These are phyloP conservation scores for Choristoneura rosaceana DNA, from an alignment of 2,888 invertebrate species.

Conservation along the genomic window DNA sequence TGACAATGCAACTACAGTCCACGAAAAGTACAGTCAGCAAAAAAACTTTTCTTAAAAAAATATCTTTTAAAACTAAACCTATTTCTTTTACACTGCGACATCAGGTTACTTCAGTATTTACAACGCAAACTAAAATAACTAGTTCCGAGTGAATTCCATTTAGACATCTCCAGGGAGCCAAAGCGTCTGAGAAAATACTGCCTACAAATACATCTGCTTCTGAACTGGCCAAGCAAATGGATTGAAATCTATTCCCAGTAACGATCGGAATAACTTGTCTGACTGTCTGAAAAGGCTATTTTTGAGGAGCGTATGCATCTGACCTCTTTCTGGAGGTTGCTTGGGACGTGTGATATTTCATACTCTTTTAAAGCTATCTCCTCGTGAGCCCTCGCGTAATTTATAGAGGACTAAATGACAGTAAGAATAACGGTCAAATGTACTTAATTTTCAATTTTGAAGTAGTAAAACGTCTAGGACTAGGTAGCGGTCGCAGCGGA, in stretches of 20 bases:
- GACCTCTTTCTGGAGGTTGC: slow-evolving; percentile 6
- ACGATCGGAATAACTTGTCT: slow-evolving; percentile 33
- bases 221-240: slow-evolving; percentile 37
- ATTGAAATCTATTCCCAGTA: slow-evolving; percentile 39
- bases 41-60: no score
- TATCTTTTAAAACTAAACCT: no score
- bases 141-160: slow-evolving; percentile 16
- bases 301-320: slow-evolving; percentile 21
- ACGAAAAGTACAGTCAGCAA: no score
- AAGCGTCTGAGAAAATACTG: slow-evolving; percentile 29
- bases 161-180: slow-evolving; percentile 18
- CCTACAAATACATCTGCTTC: slow-evolving; percentile 25
- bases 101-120: background rate
- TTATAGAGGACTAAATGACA: background rate
- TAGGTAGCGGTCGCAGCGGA: no score
- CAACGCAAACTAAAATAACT: background rate
- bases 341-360: background rate
- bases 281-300: slow-evolving; percentile 35
- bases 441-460: no score
- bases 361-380: background rate
- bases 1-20: no score
- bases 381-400: background rate
- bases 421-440: no score
- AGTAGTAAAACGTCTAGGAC: no score
- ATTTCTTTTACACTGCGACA: background rate